Conservation (phyloP, 2,888 invertebrate genomes). For the Orthosia gothica region DNA sequence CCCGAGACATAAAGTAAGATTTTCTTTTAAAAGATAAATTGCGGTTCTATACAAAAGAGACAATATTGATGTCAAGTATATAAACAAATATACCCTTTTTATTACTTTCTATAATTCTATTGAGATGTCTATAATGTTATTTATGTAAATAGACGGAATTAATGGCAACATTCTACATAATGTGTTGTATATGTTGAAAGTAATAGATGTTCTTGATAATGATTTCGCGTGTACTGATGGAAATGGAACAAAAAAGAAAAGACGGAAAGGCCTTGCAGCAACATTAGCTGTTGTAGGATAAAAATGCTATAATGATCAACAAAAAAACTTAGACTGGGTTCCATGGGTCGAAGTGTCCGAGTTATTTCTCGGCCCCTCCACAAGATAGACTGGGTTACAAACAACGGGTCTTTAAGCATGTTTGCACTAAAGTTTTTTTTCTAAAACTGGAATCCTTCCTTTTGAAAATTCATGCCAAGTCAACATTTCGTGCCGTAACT, state of each 20-base stretch:
- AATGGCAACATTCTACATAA: neutral
- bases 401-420: too few relatives aligned
- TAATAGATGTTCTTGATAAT: neutral
- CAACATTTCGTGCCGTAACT: neutral
- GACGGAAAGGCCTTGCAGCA: neutral
- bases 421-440: too few relatives aligned
- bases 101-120: neutral
- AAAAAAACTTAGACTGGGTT: too few relatives aligned
- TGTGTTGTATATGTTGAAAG: neutral
- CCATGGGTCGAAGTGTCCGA: too few relatives aligned
- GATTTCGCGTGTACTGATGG: too few relatives aligned
- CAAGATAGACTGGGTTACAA: too few relatives aligned
- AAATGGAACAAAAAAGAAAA: neutral
- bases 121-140: neutral
- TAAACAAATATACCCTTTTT: constrained; percentile 11
- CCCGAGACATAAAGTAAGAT: neutral
- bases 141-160: constrained; percentile 9
- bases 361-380: too few relatives aligned
- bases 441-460: too few relatives aligned
- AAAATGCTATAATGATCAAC: too few relatives aligned
- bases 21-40: constrained; percentile 19
- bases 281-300: too few relatives aligned
- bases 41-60: constrained; percentile 3
- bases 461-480: too few relatives aligned
- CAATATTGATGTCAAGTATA: constrained; percentile 18